phyloP scores from a whole-genome alignment of 2,797 vertebrate species.

The Gallinago solitaria region DNA sequence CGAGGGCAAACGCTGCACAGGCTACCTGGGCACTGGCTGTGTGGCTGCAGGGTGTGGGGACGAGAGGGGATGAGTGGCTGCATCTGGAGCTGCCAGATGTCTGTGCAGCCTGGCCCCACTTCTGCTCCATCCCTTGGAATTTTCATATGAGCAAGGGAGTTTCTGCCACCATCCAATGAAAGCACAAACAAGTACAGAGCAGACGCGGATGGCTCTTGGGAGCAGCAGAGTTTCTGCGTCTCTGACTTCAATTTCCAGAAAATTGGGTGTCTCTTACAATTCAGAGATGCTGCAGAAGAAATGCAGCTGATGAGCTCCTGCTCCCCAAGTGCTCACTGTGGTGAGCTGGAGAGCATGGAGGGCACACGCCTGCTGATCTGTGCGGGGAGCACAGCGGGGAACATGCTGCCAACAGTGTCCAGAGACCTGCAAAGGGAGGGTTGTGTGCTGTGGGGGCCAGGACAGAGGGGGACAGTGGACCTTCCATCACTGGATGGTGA shows the following conservation, averaged over 20 bases:
- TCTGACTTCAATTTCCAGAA: not conserved
- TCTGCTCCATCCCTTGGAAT: not conserved
- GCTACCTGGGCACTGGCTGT: not conserved
- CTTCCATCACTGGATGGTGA: not conserved
- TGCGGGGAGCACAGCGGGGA: not conserved
- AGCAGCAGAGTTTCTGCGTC: not conserved
- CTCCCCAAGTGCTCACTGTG: accelerated
- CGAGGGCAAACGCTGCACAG: not conserved
- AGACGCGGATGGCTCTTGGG: not conserved
- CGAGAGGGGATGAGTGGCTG: accelerated
- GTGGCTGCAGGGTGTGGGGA: not conserved
- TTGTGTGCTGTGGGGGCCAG: accelerated
- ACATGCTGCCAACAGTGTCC: accelerated
- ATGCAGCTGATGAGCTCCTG: not conserved
- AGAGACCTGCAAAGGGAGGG: not conserved
- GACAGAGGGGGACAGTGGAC: too few relatives aligned
- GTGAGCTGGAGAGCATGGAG: not conserved
- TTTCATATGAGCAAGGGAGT: not conserved
- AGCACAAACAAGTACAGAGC: not conserved
- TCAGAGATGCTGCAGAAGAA: not conserved
- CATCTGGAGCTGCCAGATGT: not conserved
- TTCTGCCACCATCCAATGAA: not conserved
- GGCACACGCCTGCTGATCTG: not conserved
- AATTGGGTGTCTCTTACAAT: not conserved
- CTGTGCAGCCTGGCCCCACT: not conserved